Conservation (phyloP, 2,113 vertebrate genomes). For the Ranitomeya variabilis region DNA sequence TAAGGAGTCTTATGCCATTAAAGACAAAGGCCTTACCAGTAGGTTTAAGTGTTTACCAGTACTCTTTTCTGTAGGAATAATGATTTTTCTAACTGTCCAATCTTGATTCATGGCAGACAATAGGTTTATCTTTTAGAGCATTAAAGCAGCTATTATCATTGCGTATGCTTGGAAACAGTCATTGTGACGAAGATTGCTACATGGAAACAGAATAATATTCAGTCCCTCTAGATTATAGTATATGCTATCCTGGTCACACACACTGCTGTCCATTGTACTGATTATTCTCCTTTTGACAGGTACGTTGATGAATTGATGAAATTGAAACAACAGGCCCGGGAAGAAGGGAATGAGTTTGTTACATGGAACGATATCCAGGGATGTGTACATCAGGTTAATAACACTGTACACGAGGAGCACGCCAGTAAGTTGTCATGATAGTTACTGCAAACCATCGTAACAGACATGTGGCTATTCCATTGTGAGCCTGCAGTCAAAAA, state of each 20-base stretch:
- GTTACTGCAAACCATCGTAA: background rate
- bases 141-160: too few species aligned
- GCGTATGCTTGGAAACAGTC: too few species aligned
- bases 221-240: background rate
- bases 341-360: slow-evolving; percentile 80
- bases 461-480: background rate
- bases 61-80: too few species aligned
- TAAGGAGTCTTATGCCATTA: too few species aligned
- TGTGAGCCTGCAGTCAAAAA: background rate
- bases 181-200: background rate
- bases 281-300: slow-evolving; percentile 68
- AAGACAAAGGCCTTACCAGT: too few species aligned
- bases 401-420: slow-evolving; percentile 88
- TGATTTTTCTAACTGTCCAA: too few species aligned
- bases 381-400: slow-evolving; percentile 89
- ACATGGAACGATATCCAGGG: slow-evolving; percentile 99
- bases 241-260: background rate
- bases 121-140: too few species aligned
- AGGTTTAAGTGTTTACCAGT: too few species aligned
- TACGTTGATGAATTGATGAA: slow-evolving; percentile 92
- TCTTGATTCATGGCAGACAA: too few species aligned
- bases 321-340: slow-evolving; percentile 77
- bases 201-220: background rate
- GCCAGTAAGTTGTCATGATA: slow-evolving; percentile 78
- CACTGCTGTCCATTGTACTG: background rate